Evolutionary conservation across 2,888 invertebrate genomes (phyloP).

Genomic region (Euspilapteryx auroguttella): DNA sequence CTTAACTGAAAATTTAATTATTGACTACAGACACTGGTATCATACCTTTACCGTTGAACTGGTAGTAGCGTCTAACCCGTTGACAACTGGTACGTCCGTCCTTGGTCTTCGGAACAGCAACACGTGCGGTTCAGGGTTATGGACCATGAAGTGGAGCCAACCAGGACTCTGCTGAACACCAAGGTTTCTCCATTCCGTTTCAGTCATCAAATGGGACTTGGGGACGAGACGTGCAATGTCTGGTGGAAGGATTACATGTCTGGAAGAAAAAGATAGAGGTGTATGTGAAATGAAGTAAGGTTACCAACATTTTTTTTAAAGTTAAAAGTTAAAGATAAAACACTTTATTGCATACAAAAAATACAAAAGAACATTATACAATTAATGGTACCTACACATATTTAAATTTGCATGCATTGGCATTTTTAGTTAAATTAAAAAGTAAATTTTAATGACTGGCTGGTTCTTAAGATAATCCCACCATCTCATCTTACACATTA

Average conservation of each 20-base stretch:
- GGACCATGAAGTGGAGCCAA: slow-evolving; percentile 85
- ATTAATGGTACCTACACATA: too few relatives aligned
- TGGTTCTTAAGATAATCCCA: too few relatives aligned
- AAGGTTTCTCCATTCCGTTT: slow-evolving; percentile 92
- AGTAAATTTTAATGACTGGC: too few relatives aligned
- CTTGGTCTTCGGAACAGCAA: slow-evolving; percentile 73
- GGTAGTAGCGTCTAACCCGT: slow-evolving; percentile 27
- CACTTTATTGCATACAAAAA: too few relatives aligned
- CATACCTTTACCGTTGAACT: slow-evolving; percentile 30
- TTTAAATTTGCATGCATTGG: too few relatives aligned
- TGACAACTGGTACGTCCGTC: slow-evolving; percentile 26
- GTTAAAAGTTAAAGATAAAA: background rate
- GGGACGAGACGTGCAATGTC: slow-evolving; percentile 86
- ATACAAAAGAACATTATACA: too few relatives aligned
- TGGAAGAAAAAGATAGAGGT: slow-evolving; percentile 23
- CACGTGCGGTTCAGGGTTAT: slow-evolving; percentile 89
- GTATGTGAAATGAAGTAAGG: too few relatives aligned
- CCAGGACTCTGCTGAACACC: slow-evolving; percentile 94
- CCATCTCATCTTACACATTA: too few relatives aligned
- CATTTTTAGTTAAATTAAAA: too few relatives aligned
- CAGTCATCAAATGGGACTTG: slow-evolving; percentile 88
- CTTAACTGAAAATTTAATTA: too few relatives aligned
- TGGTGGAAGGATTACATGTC: slow-evolving; percentile 88
- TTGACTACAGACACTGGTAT: slow-evolving; percentile 9
- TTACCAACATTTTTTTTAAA: too few relatives aligned